A percentile compares a stretch with the other conserved stretches of the same genome.
Evolutionary conservation across 2,113 vertebrate species (phyloP).

Genomic region (Charina bottae): DNA sequence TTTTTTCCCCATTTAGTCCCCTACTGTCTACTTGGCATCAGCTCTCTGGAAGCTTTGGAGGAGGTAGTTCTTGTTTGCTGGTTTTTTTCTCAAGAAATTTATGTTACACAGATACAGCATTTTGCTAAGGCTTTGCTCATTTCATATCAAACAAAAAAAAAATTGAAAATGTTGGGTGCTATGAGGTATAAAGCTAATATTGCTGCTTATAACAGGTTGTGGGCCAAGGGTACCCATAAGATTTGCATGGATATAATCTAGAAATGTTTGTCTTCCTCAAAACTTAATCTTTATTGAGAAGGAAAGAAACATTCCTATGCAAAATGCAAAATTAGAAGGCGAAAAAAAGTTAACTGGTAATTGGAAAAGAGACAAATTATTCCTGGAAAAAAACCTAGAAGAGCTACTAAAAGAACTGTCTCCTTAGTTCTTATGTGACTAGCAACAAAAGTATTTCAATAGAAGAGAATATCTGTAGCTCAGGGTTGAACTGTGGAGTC

Average conservation of each 20-base stretch:
- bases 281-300: not conserved
- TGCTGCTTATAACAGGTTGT: not conserved
- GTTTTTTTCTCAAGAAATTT: not conserved
- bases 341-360: not conserved
- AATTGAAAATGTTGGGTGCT: not conserved
- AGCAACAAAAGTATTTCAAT: not conserved
- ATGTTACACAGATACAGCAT: not conserved
- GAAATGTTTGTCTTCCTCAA: conserved; percentile 29
- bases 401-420: not conserved
- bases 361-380: not conserved
- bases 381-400: not conserved
- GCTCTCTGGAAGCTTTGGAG: not conserved
- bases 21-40: not conserved
- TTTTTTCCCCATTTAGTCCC: not conserved
- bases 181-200: not conserved
- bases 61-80: not conserved
- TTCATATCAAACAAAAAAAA: not conserved
- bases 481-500: too few relatives aligned
- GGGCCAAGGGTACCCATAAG: conserved; percentile 16
- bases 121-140: not conserved
- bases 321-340: not conserved
- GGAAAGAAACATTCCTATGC: conserved; percentile 17
- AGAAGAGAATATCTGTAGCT: not conserved
- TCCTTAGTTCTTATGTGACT: not conserved
- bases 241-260: not conserved